These are phyloP conservation scores for Willisornis vidua DNA, from an alignment of 2,113 vertebrate genomes.

Conservation along the genomic window DNA sequence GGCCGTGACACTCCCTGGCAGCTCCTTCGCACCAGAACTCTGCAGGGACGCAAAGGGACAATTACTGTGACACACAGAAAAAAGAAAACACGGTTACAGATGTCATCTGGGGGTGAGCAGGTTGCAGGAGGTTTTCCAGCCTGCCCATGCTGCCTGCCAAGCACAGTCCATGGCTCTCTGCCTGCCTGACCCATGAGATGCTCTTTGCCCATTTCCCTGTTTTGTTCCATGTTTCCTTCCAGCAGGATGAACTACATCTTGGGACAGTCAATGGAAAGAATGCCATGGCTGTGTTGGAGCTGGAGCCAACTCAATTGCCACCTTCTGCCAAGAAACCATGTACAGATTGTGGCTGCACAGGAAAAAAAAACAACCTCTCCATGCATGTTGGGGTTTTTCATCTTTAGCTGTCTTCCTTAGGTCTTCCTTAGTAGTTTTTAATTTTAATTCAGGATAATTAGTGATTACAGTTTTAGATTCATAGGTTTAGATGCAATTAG, in stretches of 20 bases:
- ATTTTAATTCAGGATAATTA: not conserved
- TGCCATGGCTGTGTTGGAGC: not conserved
- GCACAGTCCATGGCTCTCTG: fast-evolving
- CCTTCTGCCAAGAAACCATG: not conserved
- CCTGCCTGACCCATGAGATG: not conserved
- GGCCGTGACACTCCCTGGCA: not conserved
- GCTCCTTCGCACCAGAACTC: not conserved
- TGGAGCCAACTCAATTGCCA: not conserved
- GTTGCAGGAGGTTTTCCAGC: not conserved
- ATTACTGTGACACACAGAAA: not conserved
- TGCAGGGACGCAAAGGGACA: fast-evolving
- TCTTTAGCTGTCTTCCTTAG: not conserved
- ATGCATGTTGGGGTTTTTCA: not conserved
- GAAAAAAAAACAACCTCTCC: not conserved
- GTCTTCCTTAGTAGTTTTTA: not conserved
- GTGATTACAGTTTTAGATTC: not conserved
- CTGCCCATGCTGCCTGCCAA: not conserved
- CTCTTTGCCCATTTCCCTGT: not conserved
- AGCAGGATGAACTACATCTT: not conserved
- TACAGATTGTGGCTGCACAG: fast-evolving
- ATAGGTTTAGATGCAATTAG: not conserved
- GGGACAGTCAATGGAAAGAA: not conserved
- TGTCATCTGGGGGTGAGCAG: not conserved
- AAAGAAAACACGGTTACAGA: not conserved
- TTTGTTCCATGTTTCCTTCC: not conserved